Conservation (phyloP, 2,888 invertebrate genomes). For the Cylloceria caligata region DNA sequence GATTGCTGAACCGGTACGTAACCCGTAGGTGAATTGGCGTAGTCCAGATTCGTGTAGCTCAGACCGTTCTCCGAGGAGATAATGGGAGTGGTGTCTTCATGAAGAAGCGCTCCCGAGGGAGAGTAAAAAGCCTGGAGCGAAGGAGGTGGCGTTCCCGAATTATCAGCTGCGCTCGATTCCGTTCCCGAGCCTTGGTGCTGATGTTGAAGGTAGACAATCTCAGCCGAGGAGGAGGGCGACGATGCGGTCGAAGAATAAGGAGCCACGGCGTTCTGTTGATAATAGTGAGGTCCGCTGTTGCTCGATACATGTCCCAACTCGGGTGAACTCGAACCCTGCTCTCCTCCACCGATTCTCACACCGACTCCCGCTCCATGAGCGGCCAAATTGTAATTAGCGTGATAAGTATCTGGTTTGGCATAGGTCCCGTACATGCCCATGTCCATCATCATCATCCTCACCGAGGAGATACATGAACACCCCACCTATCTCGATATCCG, state of each 20-base stretch:
- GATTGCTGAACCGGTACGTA: constrained; percentile 81
- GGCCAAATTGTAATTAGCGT: constrained; percentile 65
- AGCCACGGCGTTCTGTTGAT: constrained; percentile 80
- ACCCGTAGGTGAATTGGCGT: constrained; percentile 85
- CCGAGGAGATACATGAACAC: constrained; percentile 78
- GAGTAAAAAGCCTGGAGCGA: constrained; percentile 79
- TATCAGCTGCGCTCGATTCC: constrained; percentile 59
- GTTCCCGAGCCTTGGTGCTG: constrained; percentile 68
- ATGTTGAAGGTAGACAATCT: constrained; percentile 67
- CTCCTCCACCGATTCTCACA: constrained; percentile 84
- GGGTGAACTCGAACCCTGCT: constrained; percentile 85
- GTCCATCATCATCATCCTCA: constrained; percentile 92
- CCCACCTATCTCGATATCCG: constrained; percentile 59
- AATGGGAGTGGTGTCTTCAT: constrained; percentile 87
- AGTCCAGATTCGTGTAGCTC: constrained; percentile 96
- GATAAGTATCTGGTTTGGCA: constrained; percentile 83
- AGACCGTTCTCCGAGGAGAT: constrained; percentile 94
- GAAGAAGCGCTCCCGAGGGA: constrained; percentile 80
- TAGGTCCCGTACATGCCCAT: constrained; percentile 90
- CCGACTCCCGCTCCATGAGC: constrained; percentile 53
- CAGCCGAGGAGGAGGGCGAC: constrained; percentile 81
- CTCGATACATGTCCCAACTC: constrained; percentile 74
- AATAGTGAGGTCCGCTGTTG: constrained; percentile 77
- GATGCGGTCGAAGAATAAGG: constrained; percentile 82
- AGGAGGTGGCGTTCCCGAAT: constrained; percentile 76